phyloP scores from a whole-genome alignment of 2,888 invertebrate genomes.

The Tholera decimalis region DNA sequence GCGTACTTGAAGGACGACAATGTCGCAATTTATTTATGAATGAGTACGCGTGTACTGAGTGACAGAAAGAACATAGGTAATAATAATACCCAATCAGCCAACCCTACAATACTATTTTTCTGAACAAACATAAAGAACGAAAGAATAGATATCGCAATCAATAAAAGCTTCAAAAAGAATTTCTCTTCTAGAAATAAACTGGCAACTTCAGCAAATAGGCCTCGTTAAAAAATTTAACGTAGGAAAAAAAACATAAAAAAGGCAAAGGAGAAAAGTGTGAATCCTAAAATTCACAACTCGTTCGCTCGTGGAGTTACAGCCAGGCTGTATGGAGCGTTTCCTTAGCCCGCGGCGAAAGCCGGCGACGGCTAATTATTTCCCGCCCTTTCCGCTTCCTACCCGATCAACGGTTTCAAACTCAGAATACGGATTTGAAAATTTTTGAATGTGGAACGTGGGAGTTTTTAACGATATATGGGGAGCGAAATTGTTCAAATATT shows the following conservation, averaged over 20 bases:
- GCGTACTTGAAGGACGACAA: too few species aligned
- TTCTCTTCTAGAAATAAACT: slow-evolving; percentile 11
- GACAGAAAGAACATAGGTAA: too few species aligned
- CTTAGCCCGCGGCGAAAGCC: slow-evolving; percentile 77
- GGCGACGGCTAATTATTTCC: slow-evolving; percentile 88
- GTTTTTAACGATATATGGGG: slow-evolving; percentile 46
- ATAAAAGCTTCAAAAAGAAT: slow-evolving; percentile 37
- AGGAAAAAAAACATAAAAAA: slow-evolving; percentile 37
- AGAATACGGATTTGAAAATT: slow-evolving; percentile 65
- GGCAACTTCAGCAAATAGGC: slow-evolving; percentile 25
- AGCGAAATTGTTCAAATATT: not conserved
- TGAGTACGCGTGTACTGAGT: too few species aligned
- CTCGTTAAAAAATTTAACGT: slow-evolving; percentile 60
- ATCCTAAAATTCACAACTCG: slow-evolving; percentile 67
- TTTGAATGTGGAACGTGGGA: slow-evolving; percentile 66
- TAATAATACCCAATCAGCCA: too few species aligned
- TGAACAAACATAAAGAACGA: not conserved
- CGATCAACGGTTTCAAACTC: slow-evolving; percentile 72
- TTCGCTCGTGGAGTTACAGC: slow-evolving; percentile 69
- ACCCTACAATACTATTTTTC: too few species aligned
- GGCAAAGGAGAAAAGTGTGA: slow-evolving; percentile 61
- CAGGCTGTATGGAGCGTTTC: slow-evolving; percentile 77
- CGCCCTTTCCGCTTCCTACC: slow-evolving; percentile 83
- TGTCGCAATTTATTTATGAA: too few species aligned
- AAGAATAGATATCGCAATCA: slow-evolving; percentile 9